Conservation (phyloP, 2,113 vertebrate species). For the rabbit (Oryctolagus cuniculus) region mOryCun1.1 NC_091440.1:17006501-17007000, state of each 20-base stretch:
- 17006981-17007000: conserved; percentile 71
- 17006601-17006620: background rate
- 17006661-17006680: background rate
- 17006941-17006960: background rate
- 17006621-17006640: background rate
- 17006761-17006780: background rate
- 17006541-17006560: background rate
- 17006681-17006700: background rate
- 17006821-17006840: background rate
- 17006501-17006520: background rate
- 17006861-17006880: background rate
- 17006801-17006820: background rate
- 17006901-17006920: background rate
- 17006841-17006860: background rate
- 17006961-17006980: conserved; percentile 61
- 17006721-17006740: background rate
- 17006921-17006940: background rate
- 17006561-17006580: background rate
- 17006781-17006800: background rate
- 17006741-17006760: conserved; percentile 16
- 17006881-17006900: background rate
- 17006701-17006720: conserved; percentile 2
- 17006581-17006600: background rate
- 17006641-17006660: background rate
- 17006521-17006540: background rate